Base-by-base conservation (phyloP, 2,888 invertebrate genomes). In the Dryococelus australis region DNA sequence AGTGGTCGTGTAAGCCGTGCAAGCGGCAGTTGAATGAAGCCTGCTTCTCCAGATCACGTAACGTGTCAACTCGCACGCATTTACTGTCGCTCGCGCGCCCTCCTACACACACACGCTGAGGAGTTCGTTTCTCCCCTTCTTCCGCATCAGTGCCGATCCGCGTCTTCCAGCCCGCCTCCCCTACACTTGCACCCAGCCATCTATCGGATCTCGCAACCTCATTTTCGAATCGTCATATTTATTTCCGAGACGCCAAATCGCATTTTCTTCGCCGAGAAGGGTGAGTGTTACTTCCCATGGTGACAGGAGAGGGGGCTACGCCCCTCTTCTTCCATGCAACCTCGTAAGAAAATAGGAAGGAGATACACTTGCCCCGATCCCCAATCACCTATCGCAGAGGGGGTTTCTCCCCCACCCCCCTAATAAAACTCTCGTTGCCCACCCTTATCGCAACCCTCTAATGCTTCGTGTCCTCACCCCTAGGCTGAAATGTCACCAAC, bases 201-300 rank as follows among this genome's bases (percentile, higher is more conserved):
- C 65, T 65, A 83, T 83, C 83, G 28, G 28, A 83, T 83, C 43
- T 83, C 43, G 83, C 27, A 83, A 83, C 83, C 83, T 43, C 83
- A 83, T 43, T 83, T 83, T 83, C 28, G 83, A 83, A 35, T 83
- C 83, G 27, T 83, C 83, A 83, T 83, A 83, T 83, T 83, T 43
- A 83, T 43, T 83, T 83, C 83, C 83, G 43, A 83, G 83, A 83
- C 27, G 83, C 43, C 83, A 83, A 83, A 83, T 83, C 83, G 24
- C 28, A 83, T 83, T 83, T 83, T 28, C 28, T 83, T 83, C 43
- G 12, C 12, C 16, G 83, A 35, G 13, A 27, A 83, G 43, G 43
- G 43, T 13, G n/a, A n/a, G 16, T 28, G 43, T 13, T 20, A 35
- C 1, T 83, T 26, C 83, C 35, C 8, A 83, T 10, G 83, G 83